Percentiles rank a stretch among this genome's conserved stretches.
Evolutionary conservation across 2,113 vertebrate species (phyloP).

Genomic region (Lynx canadensis): DNA sequence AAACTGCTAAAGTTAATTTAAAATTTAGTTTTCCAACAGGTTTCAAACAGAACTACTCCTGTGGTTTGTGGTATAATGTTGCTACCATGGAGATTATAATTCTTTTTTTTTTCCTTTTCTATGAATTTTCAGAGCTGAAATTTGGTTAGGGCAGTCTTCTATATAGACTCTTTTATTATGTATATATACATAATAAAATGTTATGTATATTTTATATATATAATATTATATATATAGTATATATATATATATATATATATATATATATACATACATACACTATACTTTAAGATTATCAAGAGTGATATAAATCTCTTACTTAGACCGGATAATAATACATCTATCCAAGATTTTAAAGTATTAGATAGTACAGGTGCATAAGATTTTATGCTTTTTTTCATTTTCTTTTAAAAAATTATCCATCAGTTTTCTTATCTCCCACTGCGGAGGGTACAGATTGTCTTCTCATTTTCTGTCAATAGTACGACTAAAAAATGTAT

Average conservation of each 20-base stretch:
- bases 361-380: not conserved
- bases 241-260: no score
- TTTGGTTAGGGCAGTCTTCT: no score
- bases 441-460: not conserved
- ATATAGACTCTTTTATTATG: no score
- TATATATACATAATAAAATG: no score
- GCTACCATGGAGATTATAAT: not conserved
- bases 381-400: not conserved
- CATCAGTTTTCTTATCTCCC: not conserved
- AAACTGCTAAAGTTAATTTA: not conserved
- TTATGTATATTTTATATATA: no score
- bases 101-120: not conserved
- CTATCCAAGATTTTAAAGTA: conserved; percentile 9
- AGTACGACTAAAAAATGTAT: not conserved
- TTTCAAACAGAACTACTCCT: not conserved
- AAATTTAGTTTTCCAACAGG: not conserved
- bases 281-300: not conserved
- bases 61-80: not conserved
- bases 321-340: not conserved
- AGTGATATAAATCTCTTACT: not conserved
- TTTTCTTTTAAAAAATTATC: not conserved
- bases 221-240: no score
- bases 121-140: conserved; percentile 30
- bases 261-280: no score
- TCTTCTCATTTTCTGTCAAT: not conserved